Percentiles rank a stretch among this genome's conserved stretches.
Conservation (phyloP, 2,113 vertebrate species). For the Tragelaphus buxtoni region DNA sequence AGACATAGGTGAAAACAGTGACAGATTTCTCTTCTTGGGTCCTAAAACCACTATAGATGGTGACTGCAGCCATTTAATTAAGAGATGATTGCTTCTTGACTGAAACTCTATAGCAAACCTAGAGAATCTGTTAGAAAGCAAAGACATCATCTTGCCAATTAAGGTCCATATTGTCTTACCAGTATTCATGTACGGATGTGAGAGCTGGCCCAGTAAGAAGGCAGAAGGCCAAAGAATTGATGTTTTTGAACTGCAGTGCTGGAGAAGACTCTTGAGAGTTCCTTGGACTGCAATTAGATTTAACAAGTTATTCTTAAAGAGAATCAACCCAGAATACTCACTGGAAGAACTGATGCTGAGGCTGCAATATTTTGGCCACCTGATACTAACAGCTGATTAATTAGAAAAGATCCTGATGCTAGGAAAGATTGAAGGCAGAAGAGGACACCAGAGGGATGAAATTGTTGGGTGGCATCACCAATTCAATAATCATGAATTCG, state of each 20-base stretch:
- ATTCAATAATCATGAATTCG: background rate
- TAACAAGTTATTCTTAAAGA: background rate
- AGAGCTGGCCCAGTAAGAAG: background rate
- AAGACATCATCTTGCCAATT: background rate
- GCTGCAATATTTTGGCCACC: background rate
- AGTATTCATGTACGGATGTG: background rate
- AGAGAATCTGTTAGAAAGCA: background rate
- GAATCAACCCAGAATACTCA: background rate
- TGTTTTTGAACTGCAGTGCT: background rate
- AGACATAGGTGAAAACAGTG: background rate
- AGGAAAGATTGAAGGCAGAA: background rate
- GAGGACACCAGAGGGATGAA: background rate
- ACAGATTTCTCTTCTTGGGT: background rate
- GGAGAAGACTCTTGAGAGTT: background rate
- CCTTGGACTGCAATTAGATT: background rate
- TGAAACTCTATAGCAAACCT: background rate
- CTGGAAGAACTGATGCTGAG: background rate
- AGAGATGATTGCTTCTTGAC: background rate
- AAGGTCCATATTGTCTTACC: background rate
- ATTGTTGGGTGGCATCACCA: background rate
- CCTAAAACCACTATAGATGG: background rate
- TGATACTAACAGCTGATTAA: background rate
- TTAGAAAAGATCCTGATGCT: background rate
- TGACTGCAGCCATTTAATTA: background rate
- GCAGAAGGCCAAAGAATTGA: background rate